Base-by-base conservation (phyloP, 2,113 vertebrate genomes). In the Daubentonia madagascariensis region DNA sequence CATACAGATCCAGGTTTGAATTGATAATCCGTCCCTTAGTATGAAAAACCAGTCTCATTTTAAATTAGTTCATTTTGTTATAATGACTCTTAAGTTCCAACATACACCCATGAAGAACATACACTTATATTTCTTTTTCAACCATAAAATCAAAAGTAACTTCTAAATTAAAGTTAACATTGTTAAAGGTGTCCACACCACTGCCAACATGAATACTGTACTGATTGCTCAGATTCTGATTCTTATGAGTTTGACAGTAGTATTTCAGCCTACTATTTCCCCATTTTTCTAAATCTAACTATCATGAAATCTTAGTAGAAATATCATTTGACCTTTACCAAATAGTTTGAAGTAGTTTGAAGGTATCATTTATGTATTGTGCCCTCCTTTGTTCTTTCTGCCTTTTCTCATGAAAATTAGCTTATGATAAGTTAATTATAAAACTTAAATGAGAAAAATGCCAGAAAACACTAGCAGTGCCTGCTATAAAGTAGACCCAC, bases 111-210 rank as follows among this genome's bases (percentile, higher is more conserved):
- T 59, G n/a, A 67, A 32, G 6, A 48, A 30, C 7, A 6, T 30
- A 50, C 30, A 17, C 18, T 68, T 59, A 59, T 37, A 83, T 20
- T 93, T 95, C 37, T 96, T 59, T 37, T 23, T 94, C 12, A 92
- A 59, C 25, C 50, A 32, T n/a, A 72, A 92, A 96, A 73, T 63
- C 14, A 72, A 81, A 94, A 67, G 12, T 65, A 48, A 80, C 14
- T 96, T 92, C 3, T 94, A 85, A 45, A 65, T 94, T 94, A 40
- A 96, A 73, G 61, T 84, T 79, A 35, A 40, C 35, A 25, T 83
- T 28, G 4, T 83, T 54, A 75, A 16, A 59, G 32, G 22, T 45
- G 6, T 48, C 4, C 12, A 22, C 54, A 20, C n/a, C 6, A 12
- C 28, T 59, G 22, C 9, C 30, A 43, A 30, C 1, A 3, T 12